Evolutionary conservation across 2,888 invertebrate genomes (phyloP).

Genomic region (Caenorhabditis sulstoni): DNA sequence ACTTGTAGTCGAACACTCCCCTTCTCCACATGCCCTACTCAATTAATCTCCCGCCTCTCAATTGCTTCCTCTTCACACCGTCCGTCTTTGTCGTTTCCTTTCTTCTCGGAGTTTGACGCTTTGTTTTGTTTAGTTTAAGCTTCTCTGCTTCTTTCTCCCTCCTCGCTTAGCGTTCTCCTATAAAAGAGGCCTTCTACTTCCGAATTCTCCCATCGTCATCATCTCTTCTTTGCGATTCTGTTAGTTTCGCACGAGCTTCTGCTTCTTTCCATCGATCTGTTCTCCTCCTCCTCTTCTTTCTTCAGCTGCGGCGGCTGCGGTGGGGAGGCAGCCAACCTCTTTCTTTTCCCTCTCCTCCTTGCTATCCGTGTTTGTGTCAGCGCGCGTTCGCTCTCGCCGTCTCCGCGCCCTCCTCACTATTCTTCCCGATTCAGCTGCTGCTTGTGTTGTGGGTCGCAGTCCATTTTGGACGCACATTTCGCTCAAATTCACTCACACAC

Average conservation of each 20-base stretch:
- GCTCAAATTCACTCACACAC: slow-evolving; percentile 42
- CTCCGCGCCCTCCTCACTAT: slow-evolving; percentile 12
- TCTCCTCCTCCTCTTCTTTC: slow-evolving; percentile 7
- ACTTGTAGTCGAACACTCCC: background rate
- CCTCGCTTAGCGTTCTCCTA: background rate
- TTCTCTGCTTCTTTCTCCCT: slow-evolving; percentile 10
- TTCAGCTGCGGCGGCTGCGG: background rate
- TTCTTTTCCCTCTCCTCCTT: slow-evolving; percentile 7
- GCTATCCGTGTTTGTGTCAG: slow-evolving; percentile 4
- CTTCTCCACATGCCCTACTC: background rate
- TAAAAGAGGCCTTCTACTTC: background rate
- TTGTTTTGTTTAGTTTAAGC: no score
- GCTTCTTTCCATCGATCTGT: slow-evolving; percentile 9
- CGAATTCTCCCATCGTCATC: background rate
- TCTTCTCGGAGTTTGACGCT: background rate
- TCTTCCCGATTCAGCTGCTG: slow-evolving; percentile 28
- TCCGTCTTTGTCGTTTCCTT: slow-evolving; percentile 4
- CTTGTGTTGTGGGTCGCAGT: slow-evolving; percentile 14
- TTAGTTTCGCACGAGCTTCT: no score
- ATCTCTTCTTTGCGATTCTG: background rate
- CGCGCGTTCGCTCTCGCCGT: slow-evolving; percentile 4
- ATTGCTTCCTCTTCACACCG: background rate
- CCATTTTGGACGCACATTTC: slow-evolving; percentile 41
- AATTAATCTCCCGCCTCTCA: background rate
- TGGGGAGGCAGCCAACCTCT: no score